Evolutionary conservation across 2,888 invertebrate species (phyloP).

Genomic region (Tenthredo scrophulariae): DNA sequence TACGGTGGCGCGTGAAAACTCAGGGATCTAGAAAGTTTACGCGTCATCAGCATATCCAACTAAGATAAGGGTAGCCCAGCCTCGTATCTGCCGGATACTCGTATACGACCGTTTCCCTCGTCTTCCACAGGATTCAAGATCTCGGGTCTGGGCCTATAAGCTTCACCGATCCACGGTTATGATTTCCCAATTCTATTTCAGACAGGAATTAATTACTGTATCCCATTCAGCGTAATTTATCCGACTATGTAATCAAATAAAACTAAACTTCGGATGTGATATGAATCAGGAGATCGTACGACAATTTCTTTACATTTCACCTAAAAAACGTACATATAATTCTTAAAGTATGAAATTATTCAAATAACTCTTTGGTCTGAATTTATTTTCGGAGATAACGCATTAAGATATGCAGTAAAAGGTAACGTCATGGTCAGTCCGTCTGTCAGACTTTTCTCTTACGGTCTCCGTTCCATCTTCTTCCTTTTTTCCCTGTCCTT

Average conservation of each 20-base stretch:
- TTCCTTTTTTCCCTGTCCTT: slow-evolving; percentile 25
- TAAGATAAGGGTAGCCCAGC: slow-evolving; percentile 45
- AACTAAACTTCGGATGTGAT: neutral
- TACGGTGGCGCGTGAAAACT: slow-evolving; percentile 42
- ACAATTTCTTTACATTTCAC: neutral
- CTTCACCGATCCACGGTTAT: neutral
- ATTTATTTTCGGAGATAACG: neutral
- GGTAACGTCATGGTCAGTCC: slow-evolving; percentile 22
- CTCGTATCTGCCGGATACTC: slow-evolving; percentile 2
- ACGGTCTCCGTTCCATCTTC: slow-evolving; percentile 1
- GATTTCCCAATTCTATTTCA: slow-evolving; percentile 23
- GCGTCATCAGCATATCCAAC: slow-evolving; percentile 53
- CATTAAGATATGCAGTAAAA: slow-evolving; percentile 3
- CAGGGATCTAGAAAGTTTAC: slow-evolving; percentile 49
- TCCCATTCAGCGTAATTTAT: neutral
- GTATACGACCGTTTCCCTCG: slow-evolving; percentile 2
- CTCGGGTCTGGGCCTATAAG: neutral
- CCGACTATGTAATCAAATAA: neutral
- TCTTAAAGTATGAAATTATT: neutral
- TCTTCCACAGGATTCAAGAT: slow-evolving; percentile 19
- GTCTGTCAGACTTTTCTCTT: slow-evolving; percentile 33
- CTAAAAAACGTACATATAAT: neutral
- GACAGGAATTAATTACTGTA: neutral
- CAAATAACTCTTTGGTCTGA: neutral
- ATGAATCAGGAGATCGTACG: neutral